Evolutionary conservation across 2,113 vertebrate species (phyloP), one percentile per base, ranked within the genome.

Genomic region (Chelonoidis abingdonii): DNA sequence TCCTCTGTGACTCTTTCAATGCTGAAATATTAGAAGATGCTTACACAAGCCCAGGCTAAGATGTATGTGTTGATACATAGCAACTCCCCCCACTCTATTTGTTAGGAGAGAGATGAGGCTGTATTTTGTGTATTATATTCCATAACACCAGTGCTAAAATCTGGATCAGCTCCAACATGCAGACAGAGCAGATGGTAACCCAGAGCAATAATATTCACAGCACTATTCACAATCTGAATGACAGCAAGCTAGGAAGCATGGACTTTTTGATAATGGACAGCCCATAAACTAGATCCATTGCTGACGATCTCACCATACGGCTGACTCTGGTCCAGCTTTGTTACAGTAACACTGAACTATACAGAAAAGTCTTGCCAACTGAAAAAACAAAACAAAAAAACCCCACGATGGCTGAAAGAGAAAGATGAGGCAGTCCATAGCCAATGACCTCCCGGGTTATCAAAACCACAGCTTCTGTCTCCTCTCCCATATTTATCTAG

Each of bases 21-120:
- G 52, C 98, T 98, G 84, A 96, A 98, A 97, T 52, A 22, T 80
- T 31, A 93, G 83, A 57, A 53, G 21, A 95, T n/a, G 84, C 3
- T 19, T 86, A 44, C 25, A 6, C 78, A 78, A 47, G 5, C 24
- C 41, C 25, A 78, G 25, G 11, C 25, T 78, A 78, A 47, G 25
- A 38, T 10, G 5, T 38, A 22, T 9, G n/a, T 22, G 19, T 38
- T 22, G 38, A 38, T 72, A 72, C 65, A 38, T 8, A 38, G 9
- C n/a, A 38, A 22, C 8, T 38, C 35, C 10, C 35, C 8, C 35
- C 17, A 72, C n/a, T 38, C 8, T 69, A n/a, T 4, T n/a, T 72
- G 65, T 72, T 38, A 72, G 65, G 5, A 72, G 24, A 78, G 41
- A 47, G 25, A 47, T 13, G 75, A 47, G 14, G 24, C 75, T 16